Percentiles rank a stretch among this genome's conserved stretches.
Evolutionary conservation across 2,797 vertebrate genomes (phyloP).

Genomic region (Anableps anableps): DNA sequence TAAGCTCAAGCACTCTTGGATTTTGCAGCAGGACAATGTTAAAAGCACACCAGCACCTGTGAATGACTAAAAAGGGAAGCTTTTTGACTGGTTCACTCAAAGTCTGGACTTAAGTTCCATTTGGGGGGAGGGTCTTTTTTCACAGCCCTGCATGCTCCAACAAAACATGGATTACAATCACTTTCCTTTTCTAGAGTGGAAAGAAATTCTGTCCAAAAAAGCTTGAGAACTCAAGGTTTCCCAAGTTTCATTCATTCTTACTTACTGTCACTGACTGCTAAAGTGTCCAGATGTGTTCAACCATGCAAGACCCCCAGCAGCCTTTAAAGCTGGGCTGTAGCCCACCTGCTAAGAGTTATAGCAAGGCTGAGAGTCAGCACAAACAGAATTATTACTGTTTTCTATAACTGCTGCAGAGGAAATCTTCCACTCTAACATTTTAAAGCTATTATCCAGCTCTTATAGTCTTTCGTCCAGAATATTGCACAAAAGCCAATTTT

Average conservation of each 20-base stretch:
- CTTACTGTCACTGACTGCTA: slow-evolving; percentile 37
- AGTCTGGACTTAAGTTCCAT: neutral
- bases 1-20: neutral
- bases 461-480: neutral
- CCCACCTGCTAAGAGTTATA: slow-evolving; percentile 18
- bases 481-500: slow-evolving; percentile 18
- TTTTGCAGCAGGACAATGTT: neutral
- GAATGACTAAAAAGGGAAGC: neutral
- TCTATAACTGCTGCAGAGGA: slow-evolving; percentile 4
- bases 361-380: slow-evolving; percentile 9
- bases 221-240: slow-evolving; percentile 42
- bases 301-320: slow-evolving; percentile 43
- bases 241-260: slow-evolving; percentile 44
- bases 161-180: slow-evolving; percentile 61
- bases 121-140: neutral
- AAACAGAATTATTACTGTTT: slow-evolving; percentile 13
- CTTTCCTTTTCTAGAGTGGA: slow-evolving; percentile 83
- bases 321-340: slow-evolving; percentile 31
- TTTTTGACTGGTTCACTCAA: neutral
- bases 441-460: slow-evolving; percentile 6
- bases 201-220: slow-evolving; percentile 76
- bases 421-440: neutral
- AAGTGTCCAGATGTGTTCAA: slow-evolving; percentile 28
- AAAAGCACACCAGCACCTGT: neutral
- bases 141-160: slow-evolving; percentile 34